These are phyloP conservation scores for Cecropterus lyciades DNA, from an alignment of 1,140 invertebrate species.

Conservation along the genomic window DNA sequence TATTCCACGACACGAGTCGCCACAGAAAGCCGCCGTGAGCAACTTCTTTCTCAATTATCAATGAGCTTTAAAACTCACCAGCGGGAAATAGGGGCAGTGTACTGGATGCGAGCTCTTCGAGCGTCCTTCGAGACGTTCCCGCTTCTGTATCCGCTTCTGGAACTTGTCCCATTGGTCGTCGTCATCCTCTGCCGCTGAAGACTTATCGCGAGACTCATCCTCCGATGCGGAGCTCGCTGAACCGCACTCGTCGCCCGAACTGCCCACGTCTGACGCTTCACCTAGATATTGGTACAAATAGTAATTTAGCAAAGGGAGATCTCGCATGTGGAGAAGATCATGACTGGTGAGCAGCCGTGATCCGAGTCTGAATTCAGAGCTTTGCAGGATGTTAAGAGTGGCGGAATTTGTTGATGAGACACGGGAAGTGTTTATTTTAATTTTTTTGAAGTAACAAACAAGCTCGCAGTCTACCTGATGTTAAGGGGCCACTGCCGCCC, in stretches of 20 bases:
- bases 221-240: conserved; percentile 66
- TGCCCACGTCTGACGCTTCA: conserved; percentile 66
- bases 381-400: too few species aligned
- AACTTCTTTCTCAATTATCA: too few species aligned
- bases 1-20: too few species aligned
- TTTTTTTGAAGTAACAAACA: too few species aligned
- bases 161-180: conserved; percentile 91
- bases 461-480: too few species aligned
- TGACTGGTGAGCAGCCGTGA: too few species aligned
- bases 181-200: conserved; percentile 88
- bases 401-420: too few species aligned
- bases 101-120: conserved; percentile 97
- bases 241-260: conserved; percentile 61
- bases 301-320: not conserved
- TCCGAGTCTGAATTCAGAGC: too few species aligned
- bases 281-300: conserved; percentile 39
- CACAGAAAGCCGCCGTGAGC: too few species aligned
- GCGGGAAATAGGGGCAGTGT: conserved; percentile 97
- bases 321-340: too few species aligned
- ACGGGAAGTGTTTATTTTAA: too few species aligned
- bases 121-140: conserved; percentile 96
- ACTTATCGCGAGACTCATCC: conserved; percentile 82
- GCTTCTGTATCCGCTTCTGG: conserved; percentile 90
- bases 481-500: too few species aligned
- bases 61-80: conserved; percentile 50